Evolutionary conservation across 2,888 invertebrate species (phyloP).

Genomic region (Lottia scabra): DNA sequence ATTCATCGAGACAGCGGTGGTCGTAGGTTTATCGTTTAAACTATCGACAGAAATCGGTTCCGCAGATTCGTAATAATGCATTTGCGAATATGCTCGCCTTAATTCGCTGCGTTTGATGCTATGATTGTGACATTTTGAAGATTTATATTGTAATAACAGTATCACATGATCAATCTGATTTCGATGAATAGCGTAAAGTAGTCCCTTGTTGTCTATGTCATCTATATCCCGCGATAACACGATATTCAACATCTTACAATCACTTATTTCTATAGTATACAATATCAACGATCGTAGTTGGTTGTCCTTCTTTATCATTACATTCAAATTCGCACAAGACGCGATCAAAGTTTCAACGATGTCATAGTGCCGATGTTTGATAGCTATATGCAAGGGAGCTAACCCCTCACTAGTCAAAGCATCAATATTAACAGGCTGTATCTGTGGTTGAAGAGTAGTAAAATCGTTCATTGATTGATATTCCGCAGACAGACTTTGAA

Average conservation of each 20-base stretch:
- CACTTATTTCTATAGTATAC: constrained; percentile 79
- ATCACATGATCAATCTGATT: constrained; percentile 79
- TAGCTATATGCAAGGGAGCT: constrained; percentile 57
- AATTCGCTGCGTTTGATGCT: constrained; percentile 91
- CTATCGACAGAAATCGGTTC: constrained; percentile 74
- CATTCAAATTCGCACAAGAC: constrained; percentile 86
- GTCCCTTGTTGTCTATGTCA: constrained; percentile 86
- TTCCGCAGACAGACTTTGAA: not conserved
- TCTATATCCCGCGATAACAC: constrained; percentile 84
- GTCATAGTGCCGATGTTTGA: constrained; percentile 70
- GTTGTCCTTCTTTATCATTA: constrained; percentile 72
- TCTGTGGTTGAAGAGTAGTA: not conserved
- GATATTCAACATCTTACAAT: constrained; percentile 80
- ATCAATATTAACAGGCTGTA: constrained; percentile 32
- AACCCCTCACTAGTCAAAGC: constrained; percentile 36
- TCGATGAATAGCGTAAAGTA: constrained; percentile 81
- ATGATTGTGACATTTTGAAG: constrained; percentile 86
- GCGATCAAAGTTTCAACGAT: constrained; percentile 82
- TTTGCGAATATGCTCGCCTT: constrained; percentile 66
- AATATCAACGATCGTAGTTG: constrained; percentile 70
- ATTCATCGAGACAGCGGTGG: constrained; percentile 81
- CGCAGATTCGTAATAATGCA: not conserved
- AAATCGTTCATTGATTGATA: not conserved
- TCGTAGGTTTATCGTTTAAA: constrained; percentile 41
- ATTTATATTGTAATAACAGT: constrained; percentile 85